Conservation (phyloP, 2,113 vertebrate species). For the Nothobranchius furzeri region DNA sequence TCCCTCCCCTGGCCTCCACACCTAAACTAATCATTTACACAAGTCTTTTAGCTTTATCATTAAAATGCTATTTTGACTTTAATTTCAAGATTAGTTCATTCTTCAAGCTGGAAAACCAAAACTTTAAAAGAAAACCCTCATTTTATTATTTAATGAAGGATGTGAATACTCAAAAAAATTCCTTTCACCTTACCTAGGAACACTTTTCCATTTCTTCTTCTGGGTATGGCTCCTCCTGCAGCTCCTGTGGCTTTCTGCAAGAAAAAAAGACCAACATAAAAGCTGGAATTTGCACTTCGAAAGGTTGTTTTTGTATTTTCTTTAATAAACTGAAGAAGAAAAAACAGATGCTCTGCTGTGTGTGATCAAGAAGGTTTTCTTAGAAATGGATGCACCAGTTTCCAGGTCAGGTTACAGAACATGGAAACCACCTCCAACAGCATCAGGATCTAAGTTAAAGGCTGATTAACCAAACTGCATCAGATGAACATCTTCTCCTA, state of each 20-base stretch:
- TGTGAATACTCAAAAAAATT: neutral
- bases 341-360: neutral
- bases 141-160: neutral
- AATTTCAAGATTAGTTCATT: too few relatives aligned
- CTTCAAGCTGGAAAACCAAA: too few relatives aligned
- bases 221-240: conserved; percentile 90
- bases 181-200: conserved; percentile 84
- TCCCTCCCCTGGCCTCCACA: too few relatives aligned
- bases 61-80: too few relatives aligned
- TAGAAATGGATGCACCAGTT: conserved; percentile 33
- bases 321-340: conserved; percentile 14
- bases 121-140: too few relatives aligned
- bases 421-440: conserved; percentile 40
- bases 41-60: too few relatives aligned
- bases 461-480: conserved; percentile 21
- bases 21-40: too few relatives aligned
- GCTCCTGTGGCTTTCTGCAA: conserved; percentile 94
- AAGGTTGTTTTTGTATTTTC: neutral
- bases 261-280: conserved; percentile 28
- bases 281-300: neutral
- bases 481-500: too few relatives aligned
- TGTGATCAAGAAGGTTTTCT: conserved; percentile 37
- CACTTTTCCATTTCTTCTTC: conserved; percentile 91
- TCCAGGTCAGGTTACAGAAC: conserved; percentile 56
- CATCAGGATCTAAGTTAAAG: conserved; percentile 27